phyloP scores from a whole-genome alignment of 2,797 vertebrate species.

The Hoplostethus atlanticus region DNA sequence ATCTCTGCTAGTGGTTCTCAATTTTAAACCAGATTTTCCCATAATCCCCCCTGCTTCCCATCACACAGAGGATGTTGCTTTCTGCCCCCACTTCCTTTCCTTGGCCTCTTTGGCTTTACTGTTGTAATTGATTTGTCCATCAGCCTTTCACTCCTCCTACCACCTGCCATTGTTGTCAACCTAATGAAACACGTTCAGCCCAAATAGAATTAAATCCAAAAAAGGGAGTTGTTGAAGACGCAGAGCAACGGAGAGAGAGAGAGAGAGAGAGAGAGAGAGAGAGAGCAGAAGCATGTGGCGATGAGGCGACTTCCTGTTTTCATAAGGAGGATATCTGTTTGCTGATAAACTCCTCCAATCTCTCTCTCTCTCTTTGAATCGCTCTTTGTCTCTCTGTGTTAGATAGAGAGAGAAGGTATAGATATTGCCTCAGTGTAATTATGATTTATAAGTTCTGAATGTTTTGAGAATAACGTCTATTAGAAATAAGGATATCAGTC shows the following conservation, averaged over 20 bases:
- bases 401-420: not conserved
- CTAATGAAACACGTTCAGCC: not conserved
- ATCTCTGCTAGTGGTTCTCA: no score
- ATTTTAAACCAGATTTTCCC: no score
- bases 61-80: no score
- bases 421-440: no score
- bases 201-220: not conserved
- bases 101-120: no score
- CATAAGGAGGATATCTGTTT: constrained; percentile 51
- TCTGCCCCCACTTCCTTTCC: no score
- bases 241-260: constrained; percentile 4
- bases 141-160: no score
- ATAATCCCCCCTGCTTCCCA: no score
- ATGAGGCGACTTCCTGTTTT: constrained; percentile 46
- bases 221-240: not conserved
- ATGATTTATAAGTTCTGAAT: no score
- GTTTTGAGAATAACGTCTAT: no score
- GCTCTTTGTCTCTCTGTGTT: constrained; percentile 23
- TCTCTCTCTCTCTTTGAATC: constrained; percentile 34
- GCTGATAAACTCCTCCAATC: constrained; percentile 39
- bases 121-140: no score
- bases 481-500: no score
- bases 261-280: not conserved
- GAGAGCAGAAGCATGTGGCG: constrained; percentile 21
- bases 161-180: not conserved